Evolutionary conservation across 2,888 invertebrate genomes (phyloP).

Genomic region (Pharmacophagus antenor): DNA sequence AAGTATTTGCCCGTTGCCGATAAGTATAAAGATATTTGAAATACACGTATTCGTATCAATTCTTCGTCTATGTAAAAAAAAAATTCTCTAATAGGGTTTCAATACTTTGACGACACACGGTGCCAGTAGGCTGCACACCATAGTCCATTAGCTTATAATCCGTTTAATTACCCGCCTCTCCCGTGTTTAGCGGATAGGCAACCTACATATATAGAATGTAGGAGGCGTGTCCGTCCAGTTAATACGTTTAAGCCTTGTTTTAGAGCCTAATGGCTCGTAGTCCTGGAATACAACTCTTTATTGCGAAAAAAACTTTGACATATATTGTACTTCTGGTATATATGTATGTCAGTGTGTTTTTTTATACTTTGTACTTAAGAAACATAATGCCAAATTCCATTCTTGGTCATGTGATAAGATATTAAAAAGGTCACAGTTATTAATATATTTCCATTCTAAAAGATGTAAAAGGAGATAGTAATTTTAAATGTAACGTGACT

Average conservation of each 20-base stretch:
- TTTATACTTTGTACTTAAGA: neutral
- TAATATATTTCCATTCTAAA: too few relatives aligned
- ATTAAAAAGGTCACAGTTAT: too few relatives aligned
- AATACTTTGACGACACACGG: neutral
- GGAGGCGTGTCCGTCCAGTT: conserved; percentile 7
- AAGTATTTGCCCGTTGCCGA: too few relatives aligned
- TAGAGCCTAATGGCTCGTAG: neutral
- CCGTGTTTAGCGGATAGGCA: conserved; percentile 26
- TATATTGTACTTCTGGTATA: neutral
- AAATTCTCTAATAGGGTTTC: neutral
- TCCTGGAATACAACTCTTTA: neutral
- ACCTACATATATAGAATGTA: conserved; percentile 7
- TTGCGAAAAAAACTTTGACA: neutral
- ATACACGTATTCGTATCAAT: too few relatives aligned
- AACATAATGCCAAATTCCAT: too few relatives aligned
- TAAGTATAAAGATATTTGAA: too few relatives aligned
- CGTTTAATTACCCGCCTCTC: conserved; percentile 30
- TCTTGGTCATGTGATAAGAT: too few relatives aligned
- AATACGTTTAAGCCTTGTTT: conserved; percentile 14
- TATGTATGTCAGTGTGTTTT: neutral
- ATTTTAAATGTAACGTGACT: too few relatives aligned
- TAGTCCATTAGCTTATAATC: conserved; percentile 26
- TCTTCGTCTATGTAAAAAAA: too few relatives aligned
- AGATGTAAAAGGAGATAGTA: too few relatives aligned
- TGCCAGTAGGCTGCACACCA: conserved; percentile 7